Base-by-base conservation (phyloP, 1,140 invertebrate species). In the Drosophila ananassae region DNA sequence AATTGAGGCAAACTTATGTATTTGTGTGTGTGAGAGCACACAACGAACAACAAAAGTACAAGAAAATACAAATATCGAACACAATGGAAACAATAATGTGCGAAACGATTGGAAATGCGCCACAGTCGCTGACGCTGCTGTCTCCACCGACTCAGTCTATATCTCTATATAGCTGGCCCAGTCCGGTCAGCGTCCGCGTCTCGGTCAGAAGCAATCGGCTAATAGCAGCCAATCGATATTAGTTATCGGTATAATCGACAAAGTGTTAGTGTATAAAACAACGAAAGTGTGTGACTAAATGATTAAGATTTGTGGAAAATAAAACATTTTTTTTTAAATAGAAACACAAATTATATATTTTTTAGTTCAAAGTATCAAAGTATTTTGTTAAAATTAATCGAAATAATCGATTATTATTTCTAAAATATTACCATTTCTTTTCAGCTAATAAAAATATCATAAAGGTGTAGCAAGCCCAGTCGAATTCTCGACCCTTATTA, bases 1-100 rank as follows among this genome's bases (percentile, higher is more conserved):
- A 84, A 84, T 85, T 84, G 73, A 81, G 63, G 73, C 62, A 68
- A 85, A 85, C 77, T 48, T 73, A 85, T 72, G 22, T 32, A 30
- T 30, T 25, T 57, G 44, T 62, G 22, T 59, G 47, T 64, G 54
- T 48, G 55, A 60, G 51, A 64, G 68, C 5, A 28, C 25, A 28
- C 25, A 3, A 44, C 13, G 58, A 73, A 69, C 66, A 85, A 85
- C 71, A 87, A 78, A 82, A 75, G 74, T 78, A 87, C 74, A 87
- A 85, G 82, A 87, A 85, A 87, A 87, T 44, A 87, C 82, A 87
- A 87, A 87, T 87, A 87, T 89, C 83, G 82, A 89, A 87, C 82
- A 82, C 79, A 87, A 87, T 82, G 83, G 82, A 87, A 89, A 89
- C 83, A 89, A 89, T 83, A 89, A 83, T 75, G 83, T 89, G 83